Conservation (phyloP, 2,888 invertebrate species). For the Girardia tigrina region DNA sequence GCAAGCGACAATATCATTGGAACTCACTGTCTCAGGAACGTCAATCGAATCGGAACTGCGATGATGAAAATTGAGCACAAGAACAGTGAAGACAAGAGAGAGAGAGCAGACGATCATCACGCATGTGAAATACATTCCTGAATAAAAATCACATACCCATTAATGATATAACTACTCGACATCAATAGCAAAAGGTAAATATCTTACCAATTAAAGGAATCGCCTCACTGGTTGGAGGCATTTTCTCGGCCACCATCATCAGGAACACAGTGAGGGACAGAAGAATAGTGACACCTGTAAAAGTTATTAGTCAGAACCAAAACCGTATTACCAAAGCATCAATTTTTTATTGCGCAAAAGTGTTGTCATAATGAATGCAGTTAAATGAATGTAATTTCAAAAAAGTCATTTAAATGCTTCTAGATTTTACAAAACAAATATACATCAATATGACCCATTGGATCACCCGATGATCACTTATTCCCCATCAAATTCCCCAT, state of each 20-base stretch:
- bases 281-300: constrained; percentile 91
- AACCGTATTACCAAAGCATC: no score
- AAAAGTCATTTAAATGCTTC: no score
- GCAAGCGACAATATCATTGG: no score
- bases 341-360: no score
- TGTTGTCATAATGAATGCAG: no score
- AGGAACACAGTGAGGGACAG: constrained; percentile 92
- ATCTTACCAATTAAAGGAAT: constrained; percentile 98
- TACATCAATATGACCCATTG: no score
- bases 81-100: constrained; percentile 88
- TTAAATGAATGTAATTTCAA: no score
- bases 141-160: constrained; percentile 40
- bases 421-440: no score
- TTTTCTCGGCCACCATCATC: constrained; percentile 93
- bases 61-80: constrained; percentile 93
- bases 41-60: constrained; percentile 86
- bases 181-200: no score
- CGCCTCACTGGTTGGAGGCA: constrained; percentile 95
- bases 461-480: no score
- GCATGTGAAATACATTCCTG: constrained; percentile 96
- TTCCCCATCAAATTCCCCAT: no score
- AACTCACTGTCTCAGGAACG: constrained; percentile 78
- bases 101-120: constrained; percentile 99
- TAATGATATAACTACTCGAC: neutral
- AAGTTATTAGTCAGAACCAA: no score